These are phyloP conservation scores for Seira ritae DNA, from an alignment of 2,888 invertebrate species.

Conservation along the genomic window DNA sequence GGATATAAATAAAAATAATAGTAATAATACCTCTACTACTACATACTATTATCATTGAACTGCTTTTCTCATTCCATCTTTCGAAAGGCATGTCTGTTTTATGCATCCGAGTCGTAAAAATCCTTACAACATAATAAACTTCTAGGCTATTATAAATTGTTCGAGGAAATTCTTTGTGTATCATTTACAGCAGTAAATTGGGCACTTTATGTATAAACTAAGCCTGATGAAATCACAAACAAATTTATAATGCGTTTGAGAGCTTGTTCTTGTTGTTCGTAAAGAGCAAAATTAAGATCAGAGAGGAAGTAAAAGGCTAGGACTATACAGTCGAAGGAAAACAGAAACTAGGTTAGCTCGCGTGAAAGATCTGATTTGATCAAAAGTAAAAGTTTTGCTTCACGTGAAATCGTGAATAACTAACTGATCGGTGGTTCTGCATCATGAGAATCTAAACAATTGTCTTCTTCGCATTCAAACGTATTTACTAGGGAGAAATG, in stretches of 20 bases:
- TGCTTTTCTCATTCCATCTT: too few species aligned
- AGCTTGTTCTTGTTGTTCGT: background rate
- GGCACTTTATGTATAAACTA: too few species aligned
- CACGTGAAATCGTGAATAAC: slow-evolving; percentile 16
- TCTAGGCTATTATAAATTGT: too few species aligned
- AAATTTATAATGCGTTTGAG: background rate
- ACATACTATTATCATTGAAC: too few species aligned
- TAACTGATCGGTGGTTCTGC: slow-evolving; percentile 33
- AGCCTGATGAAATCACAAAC: too few species aligned
- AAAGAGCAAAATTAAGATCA: background rate
- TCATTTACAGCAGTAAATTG: too few species aligned
- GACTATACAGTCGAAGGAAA: background rate
- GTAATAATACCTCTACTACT: too few species aligned
- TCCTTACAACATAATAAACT: too few species aligned
- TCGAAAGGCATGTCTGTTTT: too few species aligned
- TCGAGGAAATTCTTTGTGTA: too few species aligned
- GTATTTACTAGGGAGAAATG: too few species aligned
- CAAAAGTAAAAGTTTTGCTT: slow-evolving; percentile 12
- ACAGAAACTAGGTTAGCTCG: slow-evolving; percentile 25
- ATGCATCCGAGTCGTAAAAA: too few species aligned
- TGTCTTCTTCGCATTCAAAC: background rate
- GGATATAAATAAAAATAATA: background rate
- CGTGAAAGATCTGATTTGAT: background rate
- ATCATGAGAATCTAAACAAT: slow-evolving; percentile 24
- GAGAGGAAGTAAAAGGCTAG: background rate